phyloP scores from a whole-genome alignment of 2,113 vertebrate genomes.

The Dicerorhinus sumatrensis region DNA sequence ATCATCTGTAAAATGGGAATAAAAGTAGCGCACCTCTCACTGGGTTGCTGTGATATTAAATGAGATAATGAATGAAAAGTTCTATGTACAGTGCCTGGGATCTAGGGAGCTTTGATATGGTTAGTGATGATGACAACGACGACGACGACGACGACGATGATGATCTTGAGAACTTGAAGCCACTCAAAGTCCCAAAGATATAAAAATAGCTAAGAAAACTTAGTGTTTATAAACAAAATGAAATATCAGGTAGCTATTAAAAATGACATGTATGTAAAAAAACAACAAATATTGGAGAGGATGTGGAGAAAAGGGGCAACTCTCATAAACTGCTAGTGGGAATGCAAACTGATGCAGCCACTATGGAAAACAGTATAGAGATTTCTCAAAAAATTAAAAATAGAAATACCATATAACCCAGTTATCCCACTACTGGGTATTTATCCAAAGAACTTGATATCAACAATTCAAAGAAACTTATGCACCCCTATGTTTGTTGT shows the following conservation, averaged over 20 bases:
- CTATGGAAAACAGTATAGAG: no score
- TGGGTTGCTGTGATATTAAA: not conserved
- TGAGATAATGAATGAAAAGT: not conserved
- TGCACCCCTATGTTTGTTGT: no score
- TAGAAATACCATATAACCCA: no score
- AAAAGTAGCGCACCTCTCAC: not conserved
- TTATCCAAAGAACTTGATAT: no score
- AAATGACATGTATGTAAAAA: not conserved
- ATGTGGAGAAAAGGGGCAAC: no score
- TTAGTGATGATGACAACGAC: not conserved
- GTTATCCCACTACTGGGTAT: no score
- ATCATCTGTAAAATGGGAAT: not conserved
- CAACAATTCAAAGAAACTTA: no score
- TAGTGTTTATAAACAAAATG: not conserved
- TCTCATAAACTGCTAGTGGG: no score
- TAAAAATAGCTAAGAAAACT: not conserved
- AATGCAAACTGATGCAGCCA: no score
- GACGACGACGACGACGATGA: not conserved
- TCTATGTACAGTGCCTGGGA: not conserved
- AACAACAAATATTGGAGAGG: no score
- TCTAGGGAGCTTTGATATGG: not conserved
- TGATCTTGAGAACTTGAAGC: slow-evolving; percentile 1
- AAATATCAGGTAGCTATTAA: not conserved
- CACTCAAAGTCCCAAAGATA: not conserved
- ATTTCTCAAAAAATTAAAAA: no score